These are phyloP conservation scores for Oxyscelio sp. DNA, from an alignment of 2,888 invertebrate species.

Conservation along the genomic window DNA sequence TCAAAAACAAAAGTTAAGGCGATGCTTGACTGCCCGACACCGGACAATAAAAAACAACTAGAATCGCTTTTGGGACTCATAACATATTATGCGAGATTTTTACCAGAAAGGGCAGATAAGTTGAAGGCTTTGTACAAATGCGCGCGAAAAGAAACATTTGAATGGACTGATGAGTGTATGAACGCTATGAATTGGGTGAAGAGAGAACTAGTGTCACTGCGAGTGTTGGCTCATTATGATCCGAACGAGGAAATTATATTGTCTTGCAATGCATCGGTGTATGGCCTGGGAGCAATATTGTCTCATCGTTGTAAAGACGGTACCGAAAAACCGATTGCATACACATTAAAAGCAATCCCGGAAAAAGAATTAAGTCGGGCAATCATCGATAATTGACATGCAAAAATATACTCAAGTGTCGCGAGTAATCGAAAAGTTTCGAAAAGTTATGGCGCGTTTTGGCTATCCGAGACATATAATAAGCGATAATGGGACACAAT, in stretches of 20 bases:
- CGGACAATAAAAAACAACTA: constrained; percentile 17
- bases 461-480: no score
- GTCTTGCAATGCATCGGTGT: constrained; percentile 58
- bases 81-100: constrained; percentile 41
- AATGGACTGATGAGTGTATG: background rate
- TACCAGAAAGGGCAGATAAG: constrained; percentile 4
- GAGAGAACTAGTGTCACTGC: background rate
- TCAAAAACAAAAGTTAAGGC: constrained; percentile 26
- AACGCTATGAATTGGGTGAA: constrained; percentile 5
- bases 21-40: constrained; percentile 30
- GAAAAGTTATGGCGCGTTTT: no score
- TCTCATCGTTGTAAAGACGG: constrained; percentile 67
- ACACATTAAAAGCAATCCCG: constrained; percentile 60
- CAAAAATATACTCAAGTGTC: no score
- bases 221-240: constrained; percentile 44
- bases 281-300: constrained; percentile 61
- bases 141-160: background rate
- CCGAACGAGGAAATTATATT: constrained; percentile 48
- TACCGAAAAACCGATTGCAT: constrained; percentile 51
- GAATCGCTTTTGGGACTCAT: constrained; percentile 23
- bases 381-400: constrained; percentile 23
- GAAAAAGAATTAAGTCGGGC: constrained; percentile 45
- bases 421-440: no score
- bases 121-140: background rate
- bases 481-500: no score